These are phyloP conservation scores for Xiphophorus maculatus DNA, from an alignment of 2,113 vertebrate genomes.

Conservation along the genomic window DNA sequence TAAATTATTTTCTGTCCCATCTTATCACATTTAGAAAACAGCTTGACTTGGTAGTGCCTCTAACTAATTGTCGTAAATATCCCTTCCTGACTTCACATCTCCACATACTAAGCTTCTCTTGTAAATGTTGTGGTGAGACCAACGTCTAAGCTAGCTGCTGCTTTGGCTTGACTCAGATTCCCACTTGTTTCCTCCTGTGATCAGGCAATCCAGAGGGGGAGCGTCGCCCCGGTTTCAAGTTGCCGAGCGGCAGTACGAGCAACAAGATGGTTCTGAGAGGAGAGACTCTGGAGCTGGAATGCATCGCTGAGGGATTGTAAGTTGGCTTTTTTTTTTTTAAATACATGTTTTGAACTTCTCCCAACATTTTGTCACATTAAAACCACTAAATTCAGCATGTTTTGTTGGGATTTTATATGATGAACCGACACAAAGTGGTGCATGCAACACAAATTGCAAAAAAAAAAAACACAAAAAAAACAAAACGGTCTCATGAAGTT, in stretches of 20 bases:
- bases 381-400: background rate
- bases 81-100: background rate
- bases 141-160: background rate
- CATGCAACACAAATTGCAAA: background rate
- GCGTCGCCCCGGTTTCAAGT: conserved; percentile 86
- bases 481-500: background rate
- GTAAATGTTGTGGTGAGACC: background rate
- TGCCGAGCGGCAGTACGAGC: conserved; percentile 85
- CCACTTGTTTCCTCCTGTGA: conserved; percentile 36
- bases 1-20: conserved; percentile 4
- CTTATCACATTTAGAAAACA: conserved; percentile 2
- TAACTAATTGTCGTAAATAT: background rate
- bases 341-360: background rate
- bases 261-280: conserved; percentile 90
- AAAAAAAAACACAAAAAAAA: background rate
- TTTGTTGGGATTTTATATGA: background rate
- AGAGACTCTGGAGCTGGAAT: conserved; percentile 89
- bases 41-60: background rate
- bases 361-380: background rate
- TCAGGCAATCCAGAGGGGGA: conserved; percentile 86
- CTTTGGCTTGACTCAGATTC: conserved; percentile 5
- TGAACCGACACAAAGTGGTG: background rate
- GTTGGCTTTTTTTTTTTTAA: conserved; percentile 54
- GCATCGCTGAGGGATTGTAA: conserved; percentile 96
- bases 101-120: background rate